phyloP scores from a whole-genome alignment of 2,888 invertebrate species.

The Tuberolachnus salignus region DNA sequence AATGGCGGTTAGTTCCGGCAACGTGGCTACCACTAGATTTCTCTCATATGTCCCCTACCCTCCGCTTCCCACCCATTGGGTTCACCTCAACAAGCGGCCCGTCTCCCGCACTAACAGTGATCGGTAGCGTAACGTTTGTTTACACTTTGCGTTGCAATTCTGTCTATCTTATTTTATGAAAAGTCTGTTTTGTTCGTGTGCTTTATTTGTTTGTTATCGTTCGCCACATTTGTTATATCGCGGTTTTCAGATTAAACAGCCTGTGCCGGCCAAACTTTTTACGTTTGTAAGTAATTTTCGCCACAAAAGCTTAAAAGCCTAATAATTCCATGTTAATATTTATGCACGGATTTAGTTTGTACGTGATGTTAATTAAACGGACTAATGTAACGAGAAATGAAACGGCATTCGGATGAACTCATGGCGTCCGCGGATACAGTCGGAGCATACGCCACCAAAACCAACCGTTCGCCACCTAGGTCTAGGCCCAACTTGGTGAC shows the following conservation, averaged over 20 bases:
- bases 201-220: slow-evolving; percentile 43
- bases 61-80: slow-evolving; percentile 35
- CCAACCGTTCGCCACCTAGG: slow-evolving; percentile 58
- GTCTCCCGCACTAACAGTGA: slow-evolving; percentile 56
- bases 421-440: slow-evolving; percentile 63
- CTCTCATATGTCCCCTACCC: slow-evolving; percentile 55
- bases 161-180: slow-evolving; percentile 47
- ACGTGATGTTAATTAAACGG: slow-evolving; percentile 54
- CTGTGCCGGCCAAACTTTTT: slow-evolving; percentile 24
- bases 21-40: slow-evolving; percentile 53
- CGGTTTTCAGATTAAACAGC: slow-evolving; percentile 10
- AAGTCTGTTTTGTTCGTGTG: slow-evolving; percentile 33
- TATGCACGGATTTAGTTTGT: slow-evolving; percentile 31
- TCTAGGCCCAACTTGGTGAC: slow-evolving; percentile 56
- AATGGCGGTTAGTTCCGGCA: slow-evolving; percentile 53
- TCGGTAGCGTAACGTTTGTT: slow-evolving; percentile 56
- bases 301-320: slow-evolving; percentile 9
- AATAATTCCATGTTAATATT: slow-evolving; percentile 47
- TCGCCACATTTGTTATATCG: slow-evolving; percentile 25
- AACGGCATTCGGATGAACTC: slow-evolving; percentile 67
- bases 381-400: slow-evolving; percentile 72
- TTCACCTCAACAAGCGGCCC: slow-evolving; percentile 56
- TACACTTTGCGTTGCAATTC: slow-evolving; percentile 56
- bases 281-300: slow-evolving; percentile 37
- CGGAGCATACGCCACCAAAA: slow-evolving; percentile 59